Evolutionary conservation across 2,113 vertebrate genomes (phyloP).

Genomic region (Uropsilus gracilis): DNA sequence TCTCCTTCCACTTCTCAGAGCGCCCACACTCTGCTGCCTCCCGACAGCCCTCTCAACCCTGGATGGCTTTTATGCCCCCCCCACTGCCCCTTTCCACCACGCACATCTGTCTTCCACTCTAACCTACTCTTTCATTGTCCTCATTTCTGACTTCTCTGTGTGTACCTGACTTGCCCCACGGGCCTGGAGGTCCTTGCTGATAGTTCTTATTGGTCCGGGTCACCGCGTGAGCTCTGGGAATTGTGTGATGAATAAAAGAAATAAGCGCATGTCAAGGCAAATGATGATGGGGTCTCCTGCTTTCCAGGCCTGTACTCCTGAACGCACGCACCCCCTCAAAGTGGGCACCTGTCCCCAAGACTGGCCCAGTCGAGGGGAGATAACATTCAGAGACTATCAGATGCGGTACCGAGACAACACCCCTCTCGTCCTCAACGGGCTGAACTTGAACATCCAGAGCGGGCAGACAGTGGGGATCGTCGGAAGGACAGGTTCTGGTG

Average conservation of each 20-base stretch:
- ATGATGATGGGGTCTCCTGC: background rate
- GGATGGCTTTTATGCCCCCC: background rate
- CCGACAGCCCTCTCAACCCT: background rate
- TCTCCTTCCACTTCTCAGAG: too few species aligned
- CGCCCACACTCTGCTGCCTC: too few species aligned
- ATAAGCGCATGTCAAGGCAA: background rate
- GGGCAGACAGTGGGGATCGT: constrained; percentile 90
- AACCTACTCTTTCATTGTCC: background rate
- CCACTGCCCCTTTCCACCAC: too few species aligned
- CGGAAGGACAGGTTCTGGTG: constrained; percentile 89
- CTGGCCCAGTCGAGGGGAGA: constrained; percentile 87
- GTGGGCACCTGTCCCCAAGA: constrained; percentile 75
- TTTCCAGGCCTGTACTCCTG: constrained; percentile 84
- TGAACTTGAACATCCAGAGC: constrained; percentile 84
- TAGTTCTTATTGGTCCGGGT: background rate
- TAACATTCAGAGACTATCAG: constrained; percentile 86
- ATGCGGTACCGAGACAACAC: constrained; percentile 90
- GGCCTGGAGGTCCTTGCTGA: background rate
- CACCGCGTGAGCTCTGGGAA: background rate
- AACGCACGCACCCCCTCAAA: constrained; percentile 78
- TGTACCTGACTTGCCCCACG: background rate
- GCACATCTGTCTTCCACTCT: background rate
- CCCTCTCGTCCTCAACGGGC: constrained; percentile 85
- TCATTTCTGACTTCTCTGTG: background rate
- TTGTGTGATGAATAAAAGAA: background rate